Evolutionary conservation across 2,113 vertebrate species (phyloP), one percentile per base, ranked within the genome.

Genomic region (Paramisgurnus dabryanus): DNA sequence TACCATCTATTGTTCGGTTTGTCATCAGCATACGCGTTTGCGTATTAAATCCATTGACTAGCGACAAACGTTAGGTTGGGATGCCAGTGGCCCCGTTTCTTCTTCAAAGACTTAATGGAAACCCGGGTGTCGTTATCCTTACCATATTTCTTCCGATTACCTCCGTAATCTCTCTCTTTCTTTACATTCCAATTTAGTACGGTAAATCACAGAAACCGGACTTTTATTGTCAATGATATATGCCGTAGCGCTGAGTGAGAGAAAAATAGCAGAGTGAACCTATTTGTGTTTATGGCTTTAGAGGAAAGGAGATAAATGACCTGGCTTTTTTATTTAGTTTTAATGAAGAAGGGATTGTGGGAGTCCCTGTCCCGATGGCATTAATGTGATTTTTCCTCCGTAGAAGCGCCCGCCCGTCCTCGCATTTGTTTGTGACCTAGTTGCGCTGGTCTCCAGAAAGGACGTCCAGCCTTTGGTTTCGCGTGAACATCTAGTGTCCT

Each of bases 301-400:
- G 83, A 82, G 86, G 87, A 83, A 92, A 90, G 79, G 89, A 92
- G 91, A 92, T 92, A 91, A 92, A 92, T 93, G 91, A 91, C 91
- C 91, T 85, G 86, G 89, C 67, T 79, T 90, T 90, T 93, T 92
- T 92, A 92, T 92, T 91, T 92, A 90, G 88, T 91, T 93, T 93
- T 93, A 93, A 93, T 92, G 91, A 93, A 93, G 90, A 90, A 87
- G 92, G 92, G 91, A 92, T 86, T 84, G 49, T 87, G 91, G 91
- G 92, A 91, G 85, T 88, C 88, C 78, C 77, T 73, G 77, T 87
- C 86, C 88, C 88, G 61, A 47, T 71, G 86, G 88, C 84, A 80
- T 83, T 85, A 81, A 89, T 78, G 60, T 81, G 82, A 88, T 86
- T 86, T 75, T 73, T 73, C 57, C 12, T 64, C 67, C 80, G 63